Percentiles rank a stretch among this genome's conserved stretches.
Evolutionary conservation across 2,797 vertebrate species (phyloP).

Genomic region (Poecilia wingei): DNA sequence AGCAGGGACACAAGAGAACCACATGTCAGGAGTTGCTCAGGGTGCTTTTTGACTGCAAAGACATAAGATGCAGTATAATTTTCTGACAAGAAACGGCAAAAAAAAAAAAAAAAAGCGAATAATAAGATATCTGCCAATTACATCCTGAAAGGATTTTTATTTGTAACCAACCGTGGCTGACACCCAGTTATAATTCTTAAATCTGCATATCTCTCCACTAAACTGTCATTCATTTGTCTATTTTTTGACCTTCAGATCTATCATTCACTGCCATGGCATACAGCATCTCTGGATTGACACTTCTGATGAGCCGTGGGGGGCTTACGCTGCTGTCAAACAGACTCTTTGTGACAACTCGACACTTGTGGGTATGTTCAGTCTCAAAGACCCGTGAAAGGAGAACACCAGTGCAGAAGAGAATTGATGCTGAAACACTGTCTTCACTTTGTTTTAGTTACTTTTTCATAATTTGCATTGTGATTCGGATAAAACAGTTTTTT

Average conservation of each 20-base stretch:
- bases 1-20: slow-evolving; percentile 25
- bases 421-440: slow-evolving; percentile 14
- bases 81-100: slow-evolving; percentile 5
- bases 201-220: slow-evolving; percentile 45
- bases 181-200: slow-evolving; percentile 35
- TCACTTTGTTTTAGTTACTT: slow-evolving; percentile 7
- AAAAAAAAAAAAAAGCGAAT: background rate
- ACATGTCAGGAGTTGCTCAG: slow-evolving; percentile 42
- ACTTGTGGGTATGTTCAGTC: slow-evolving; percentile 68
- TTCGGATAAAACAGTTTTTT: slow-evolving; percentile 9
- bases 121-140: slow-evolving; percentile 43
- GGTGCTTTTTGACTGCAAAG: slow-evolving; percentile 26
- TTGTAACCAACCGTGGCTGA: slow-evolving; percentile 12
- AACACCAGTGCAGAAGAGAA: slow-evolving; percentile 16
- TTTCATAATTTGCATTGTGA: slow-evolving; percentile 15
- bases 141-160: slow-evolving; percentile 13
- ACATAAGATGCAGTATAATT: slow-evolving; percentile 2
- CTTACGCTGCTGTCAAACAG: slow-evolving; percentile 60
- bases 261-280: slow-evolving; percentile 47
- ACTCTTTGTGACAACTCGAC: slow-evolving; percentile 74
- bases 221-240: slow-evolving; percentile 64
- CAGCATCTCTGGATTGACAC: slow-evolving; percentile 67
- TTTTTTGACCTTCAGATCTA: slow-evolving; percentile 75
- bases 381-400: slow-evolving; percentile 55
- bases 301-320: slow-evolving; percentile 59